Evolutionary conservation across 2,888 invertebrate species (phyloP).

Genomic region (Aleiodes leptofemur): DNA sequence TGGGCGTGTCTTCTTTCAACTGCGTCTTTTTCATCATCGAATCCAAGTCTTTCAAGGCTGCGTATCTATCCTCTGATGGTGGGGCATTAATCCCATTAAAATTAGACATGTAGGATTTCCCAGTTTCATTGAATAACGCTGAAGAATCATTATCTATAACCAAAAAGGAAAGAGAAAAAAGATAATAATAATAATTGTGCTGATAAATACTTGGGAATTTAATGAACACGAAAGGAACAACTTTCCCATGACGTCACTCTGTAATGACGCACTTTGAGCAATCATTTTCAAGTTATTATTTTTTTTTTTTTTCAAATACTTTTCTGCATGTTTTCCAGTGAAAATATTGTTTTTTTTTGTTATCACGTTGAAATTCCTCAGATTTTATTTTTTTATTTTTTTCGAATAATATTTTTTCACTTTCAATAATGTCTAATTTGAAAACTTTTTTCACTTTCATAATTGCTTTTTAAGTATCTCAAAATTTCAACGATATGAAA

Average conservation of each 20-base stretch:
- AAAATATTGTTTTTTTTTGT: background rate
- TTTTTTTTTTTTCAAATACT: background rate
- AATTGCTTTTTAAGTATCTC: no score
- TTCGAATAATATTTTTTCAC: no score
- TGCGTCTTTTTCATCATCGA: constrained; percentile 77
- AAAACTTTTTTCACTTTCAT: no score
- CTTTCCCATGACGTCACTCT: constrained; percentile 24
- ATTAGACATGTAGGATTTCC: constrained; percentile 60
- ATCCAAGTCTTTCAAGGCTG: constrained; percentile 95
- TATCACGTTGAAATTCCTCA: no score
- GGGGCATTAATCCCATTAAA: constrained; percentile 67
- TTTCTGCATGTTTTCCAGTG: background rate
- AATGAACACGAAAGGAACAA: background rate
- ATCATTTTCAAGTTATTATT: background rate
- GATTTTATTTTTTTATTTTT: no score
- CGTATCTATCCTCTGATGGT: constrained; percentile 90
- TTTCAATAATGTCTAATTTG: no score
- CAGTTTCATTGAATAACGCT: constrained; percentile 56
- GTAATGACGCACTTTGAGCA: background rate
- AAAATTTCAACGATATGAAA: no score
- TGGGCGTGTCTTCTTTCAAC: constrained; percentile 67
- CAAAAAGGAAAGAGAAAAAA: background rate
- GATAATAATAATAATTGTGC: background rate
- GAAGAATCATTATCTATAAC: constrained; percentile 48
- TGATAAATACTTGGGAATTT: background rate